Evolutionary conservation across 2,113 vertebrate genomes (phyloP), one percentile per base, ranked within the genome.

Genomic region (Corynorhinus townsendii): DNA sequence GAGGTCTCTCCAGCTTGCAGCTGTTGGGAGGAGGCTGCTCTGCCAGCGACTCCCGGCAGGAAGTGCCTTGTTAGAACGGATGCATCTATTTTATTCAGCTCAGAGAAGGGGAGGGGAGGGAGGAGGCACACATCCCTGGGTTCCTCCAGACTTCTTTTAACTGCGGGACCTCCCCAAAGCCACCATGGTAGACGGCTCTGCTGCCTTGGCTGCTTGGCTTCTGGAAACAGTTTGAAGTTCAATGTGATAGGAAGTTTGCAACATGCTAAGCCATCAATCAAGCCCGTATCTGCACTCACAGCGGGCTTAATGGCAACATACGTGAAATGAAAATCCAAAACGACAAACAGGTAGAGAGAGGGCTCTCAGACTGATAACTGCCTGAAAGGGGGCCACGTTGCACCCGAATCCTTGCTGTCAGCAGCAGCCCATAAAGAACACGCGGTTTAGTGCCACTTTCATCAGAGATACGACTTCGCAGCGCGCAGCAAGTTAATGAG

Each of bases 41-140:
- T 96, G 88, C 96, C 95, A 95, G 90, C 17, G 93, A 87, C 66
- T 96, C 40, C 19, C 7, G 0, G 96, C 96, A 96, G 87, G 24
- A 93, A 98, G 97, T 94, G 47, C 94, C 96, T 96, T 73, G 8
- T 86, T 97, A 97, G 94, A 98, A 96, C 73, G 1, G 68, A 94
- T 95, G 95, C 73, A 91, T 45, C 11, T 17, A 1, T 69, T 93
- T 96, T 89, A 83, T 45, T 95, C 83, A 71, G 11, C 33, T 69
- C 40, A 95, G 79, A 24, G 87, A 93, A 81, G 12, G 90, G 71
- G 33, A 80, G 86, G 79, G 59, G 59, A 5, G 24, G 24, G 26
- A 10, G 24, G 26, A 80, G 86, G 76, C 69, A 80, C 94, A 66
- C 38, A 40, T 89, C 94, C 86, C 64, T 68, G 28, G 52, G 72